Base-by-base conservation (phyloP, 2,113 vertebrate genomes). In the Cochlearius cochlearius region DNA sequence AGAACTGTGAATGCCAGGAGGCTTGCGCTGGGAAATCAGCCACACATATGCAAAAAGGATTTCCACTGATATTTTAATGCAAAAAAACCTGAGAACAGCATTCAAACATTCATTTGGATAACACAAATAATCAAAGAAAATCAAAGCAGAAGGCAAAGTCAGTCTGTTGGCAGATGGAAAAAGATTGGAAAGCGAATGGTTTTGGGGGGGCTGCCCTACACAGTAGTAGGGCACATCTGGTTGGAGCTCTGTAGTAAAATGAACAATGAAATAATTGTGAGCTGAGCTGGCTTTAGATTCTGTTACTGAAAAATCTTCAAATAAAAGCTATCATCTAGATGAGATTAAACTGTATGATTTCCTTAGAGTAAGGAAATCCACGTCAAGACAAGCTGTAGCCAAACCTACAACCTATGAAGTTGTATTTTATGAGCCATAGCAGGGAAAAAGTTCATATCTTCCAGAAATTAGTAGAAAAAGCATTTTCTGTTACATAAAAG, bases 201-300 rank as follows among this genome's bases (percentile, higher is more conserved):
- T 55, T 74, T 34, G 39, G 62, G 52, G 53, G 26, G 80, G 64
- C 80, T 87, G 86, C 52, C 59, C 72, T 59, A 4, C 0, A 12
- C 64, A 36, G 80, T 7, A 77, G 60, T 11, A 22, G 47, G 94
- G 66, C 93, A 91, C 93, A 87, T 92, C 91, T 95, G 89, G 73
- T 38, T 47, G 69, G 76, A 75, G 30, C 60, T 36, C 73, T 84
- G 84, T 78, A 0, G 1, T 52, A 29, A 75, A 39, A 55, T 2
- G 84, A 96, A 92, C 84, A 92, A 60, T 82, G 73, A 60, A 55
- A 75, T 75, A 74, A 74, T 58, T 91, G 93, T 94, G 91, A 78
- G 3, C 52, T 12, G 77, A 78, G 80, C 77, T 96, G 95, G 80
- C 64, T 91, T 77, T 49, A 17, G 34, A 18, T 7, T 39, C 84